Conservation (phyloP, 2,888 invertebrate genomes). For the Cactoblastis cactorum region DNA sequence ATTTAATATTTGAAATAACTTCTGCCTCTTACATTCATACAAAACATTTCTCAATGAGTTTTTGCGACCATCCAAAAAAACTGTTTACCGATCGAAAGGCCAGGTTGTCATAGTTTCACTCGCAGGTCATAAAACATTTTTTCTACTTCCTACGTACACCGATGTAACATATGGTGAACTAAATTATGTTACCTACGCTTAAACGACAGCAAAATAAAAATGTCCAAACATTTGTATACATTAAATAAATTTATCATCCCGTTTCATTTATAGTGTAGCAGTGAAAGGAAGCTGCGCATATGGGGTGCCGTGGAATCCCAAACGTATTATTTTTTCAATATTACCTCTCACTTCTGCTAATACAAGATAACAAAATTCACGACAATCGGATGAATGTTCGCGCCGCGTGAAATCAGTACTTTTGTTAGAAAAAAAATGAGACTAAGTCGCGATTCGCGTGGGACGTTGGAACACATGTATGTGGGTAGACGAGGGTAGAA, state of each 20-base stretch:
- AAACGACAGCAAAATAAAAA: slow-evolving; percentile 78
- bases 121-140: slow-evolving; percentile 74
- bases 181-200: slow-evolving; percentile 77
- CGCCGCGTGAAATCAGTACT: slow-evolving; percentile 76
- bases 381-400: slow-evolving; percentile 76
- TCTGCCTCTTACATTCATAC: slow-evolving; percentile 37
- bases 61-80: slow-evolving; percentile 40
- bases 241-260: slow-evolving; percentile 78
- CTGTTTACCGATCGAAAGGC: slow-evolving; percentile 50
- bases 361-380: slow-evolving; percentile 74
- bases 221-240: slow-evolving; percentile 80
- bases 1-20: slow-evolving; percentile 32
- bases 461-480: slow-evolving; percentile 70
- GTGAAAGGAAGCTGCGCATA: slow-evolving; percentile 76
- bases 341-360: slow-evolving; percentile 64
- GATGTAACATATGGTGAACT: slow-evolving; percentile 74
- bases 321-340: slow-evolving; percentile 78
- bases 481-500: slow-evolving; percentile 68
- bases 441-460: slow-evolving; percentile 43
- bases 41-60: slow-evolving; percentile 46
- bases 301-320: slow-evolving; percentile 74
- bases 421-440: slow-evolving; percentile 61
- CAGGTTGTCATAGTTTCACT: slow-evolving; percentile 65
- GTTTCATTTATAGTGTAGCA: slow-evolving; percentile 64
- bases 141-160: slow-evolving; percentile 72